Evolutionary conservation across 2,888 invertebrate species (phyloP).

Genomic region (Onchidella celtica): DNA sequence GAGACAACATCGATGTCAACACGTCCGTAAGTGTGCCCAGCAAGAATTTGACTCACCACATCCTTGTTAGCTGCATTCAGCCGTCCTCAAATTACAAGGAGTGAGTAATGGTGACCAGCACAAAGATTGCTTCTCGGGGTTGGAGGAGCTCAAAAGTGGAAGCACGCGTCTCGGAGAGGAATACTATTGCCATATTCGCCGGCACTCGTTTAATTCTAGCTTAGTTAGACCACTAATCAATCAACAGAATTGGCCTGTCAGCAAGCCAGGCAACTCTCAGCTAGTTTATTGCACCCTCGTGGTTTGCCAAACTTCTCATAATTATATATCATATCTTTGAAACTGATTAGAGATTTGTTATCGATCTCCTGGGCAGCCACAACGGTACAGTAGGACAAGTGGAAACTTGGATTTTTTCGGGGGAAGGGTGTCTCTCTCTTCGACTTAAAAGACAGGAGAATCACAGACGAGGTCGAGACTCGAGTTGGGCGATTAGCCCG

Average conservation of each 20-base stretch:
- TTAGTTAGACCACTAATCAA: slow-evolving; percentile 31
- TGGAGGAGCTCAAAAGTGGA: neutral
- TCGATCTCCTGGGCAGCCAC: slow-evolving; percentile 22
- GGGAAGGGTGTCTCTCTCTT: slow-evolving; percentile 5
- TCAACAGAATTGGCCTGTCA: slow-evolving; percentile 45
- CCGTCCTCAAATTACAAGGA: slow-evolving; percentile 1
- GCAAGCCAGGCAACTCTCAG: neutral
- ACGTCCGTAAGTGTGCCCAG: neutral
- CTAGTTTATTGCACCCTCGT: slow-evolving; percentile 9
- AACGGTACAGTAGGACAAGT: slow-evolving; percentile 20
- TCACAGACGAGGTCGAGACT: slow-evolving; percentile 26
- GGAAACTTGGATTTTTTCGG: no score
- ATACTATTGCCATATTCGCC: neutral
- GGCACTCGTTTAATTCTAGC: slow-evolving; percentile 44
- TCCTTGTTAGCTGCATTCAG: slow-evolving; percentile 12
- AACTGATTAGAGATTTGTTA: slow-evolving; percentile 48
- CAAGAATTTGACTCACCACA: slow-evolving; percentile 13
- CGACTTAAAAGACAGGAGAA: slow-evolving; percentile 11
- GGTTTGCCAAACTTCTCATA: slow-evolving; percentile 30
- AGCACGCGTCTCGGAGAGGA: neutral
- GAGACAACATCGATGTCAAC: neutral
- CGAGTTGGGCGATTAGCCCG: slow-evolving; percentile 40
- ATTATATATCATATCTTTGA: slow-evolving; percentile 51
- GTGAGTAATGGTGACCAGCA: neutral
- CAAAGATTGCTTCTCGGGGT: neutral